A percentile compares a stretch with the other conserved stretches of the same genome.
Evolutionary conservation across 2,888 invertebrate species (phyloP).

Genomic region (Cryptosula pallasiana): DNA sequence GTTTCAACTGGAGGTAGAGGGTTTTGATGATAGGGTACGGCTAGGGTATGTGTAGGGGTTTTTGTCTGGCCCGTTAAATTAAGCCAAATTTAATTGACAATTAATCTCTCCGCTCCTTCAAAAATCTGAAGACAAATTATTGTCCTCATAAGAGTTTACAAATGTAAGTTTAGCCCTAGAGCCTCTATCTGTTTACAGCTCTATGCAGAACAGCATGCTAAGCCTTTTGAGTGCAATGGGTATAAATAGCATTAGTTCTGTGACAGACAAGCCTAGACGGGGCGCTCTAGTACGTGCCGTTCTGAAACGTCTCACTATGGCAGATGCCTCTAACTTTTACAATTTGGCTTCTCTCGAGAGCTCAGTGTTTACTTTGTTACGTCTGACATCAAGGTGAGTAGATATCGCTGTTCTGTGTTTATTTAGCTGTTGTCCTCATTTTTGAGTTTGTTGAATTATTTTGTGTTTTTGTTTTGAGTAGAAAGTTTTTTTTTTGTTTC

Average conservation of each 20-base stretch:
- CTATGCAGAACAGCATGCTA: slow-evolving; percentile 4
- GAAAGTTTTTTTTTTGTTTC: not conserved
- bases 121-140: too few relatives aligned
- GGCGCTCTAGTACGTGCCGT: slow-evolving; percentile 40
- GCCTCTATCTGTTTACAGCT: not conserved
- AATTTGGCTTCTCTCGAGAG: slow-evolving; percentile 50
- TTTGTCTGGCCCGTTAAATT: too few relatives aligned
- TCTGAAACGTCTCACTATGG: slow-evolving; percentile 40
- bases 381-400: slow-evolving; percentile 47
- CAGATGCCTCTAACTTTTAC: slow-evolving; percentile 50
- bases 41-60: too few relatives aligned
- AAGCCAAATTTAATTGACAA: too few relatives aligned
- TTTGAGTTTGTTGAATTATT: too few relatives aligned
- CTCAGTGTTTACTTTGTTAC: slow-evolving; percentile 45
- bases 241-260: not conserved
- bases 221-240: not conserved
- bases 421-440: not conserved
- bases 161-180: too few relatives aligned
- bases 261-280: not conserved
- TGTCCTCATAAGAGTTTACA: too few relatives aligned
- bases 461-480: not conserved
- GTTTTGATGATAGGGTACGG: too few relatives aligned
- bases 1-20: too few relatives aligned
- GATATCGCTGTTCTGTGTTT: not conserved
- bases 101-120: too few relatives aligned